Base-by-base conservation (phyloP, 1,140 invertebrate species). In the Berghia stephanieae region DNA sequence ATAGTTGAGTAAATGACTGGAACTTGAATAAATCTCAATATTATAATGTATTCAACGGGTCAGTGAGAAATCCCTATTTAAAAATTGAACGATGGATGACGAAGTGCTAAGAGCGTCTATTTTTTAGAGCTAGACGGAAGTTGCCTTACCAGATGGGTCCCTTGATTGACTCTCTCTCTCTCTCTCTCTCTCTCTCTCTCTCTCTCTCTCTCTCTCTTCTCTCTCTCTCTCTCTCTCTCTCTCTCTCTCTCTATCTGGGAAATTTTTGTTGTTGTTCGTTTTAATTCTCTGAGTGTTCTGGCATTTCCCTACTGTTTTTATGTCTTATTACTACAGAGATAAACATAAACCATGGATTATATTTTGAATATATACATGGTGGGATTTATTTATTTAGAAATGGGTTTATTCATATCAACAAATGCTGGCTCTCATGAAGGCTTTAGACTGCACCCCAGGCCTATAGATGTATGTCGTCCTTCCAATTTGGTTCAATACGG, bases 401-500 rank as follows among this genome's bases (percentile, higher is more conserved):
- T 57, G n/a, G 34, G n/a, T 27, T 8, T 57, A n/a, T n/a, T 27
- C n/a, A 31, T 57, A 60, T 74, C 38, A 74, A 24, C 49, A 31
- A 24, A 74, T 74, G 34, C 72, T 74, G 31, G 72, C 72, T 27
- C 72, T 74, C 3, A 42, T 43, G 43, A 70, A 82, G 2, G 52
- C n/a, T 31, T 44, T 63, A 18, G 43, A 43, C 42, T 79, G 80
- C 44, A 79, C 31, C 27, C 79, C 79, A 21, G 79, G 75, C 27
- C 70, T 24, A 46, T 52, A 80, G 60, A 80, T 52, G n/a, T 71
- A 78, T 4, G 74, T 73, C 49, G 67, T 76, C 57, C 49, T 60
- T n/a, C 69, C 80, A 40, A 52, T 43, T 24, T 75, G 38, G 10
- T 38, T 38, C 31, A 80, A 70, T 8, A 80, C 72, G 10, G 49